phyloP scores from a whole-genome alignment of 1,140 invertebrate species.

The Drosophila murphyi region DNA sequence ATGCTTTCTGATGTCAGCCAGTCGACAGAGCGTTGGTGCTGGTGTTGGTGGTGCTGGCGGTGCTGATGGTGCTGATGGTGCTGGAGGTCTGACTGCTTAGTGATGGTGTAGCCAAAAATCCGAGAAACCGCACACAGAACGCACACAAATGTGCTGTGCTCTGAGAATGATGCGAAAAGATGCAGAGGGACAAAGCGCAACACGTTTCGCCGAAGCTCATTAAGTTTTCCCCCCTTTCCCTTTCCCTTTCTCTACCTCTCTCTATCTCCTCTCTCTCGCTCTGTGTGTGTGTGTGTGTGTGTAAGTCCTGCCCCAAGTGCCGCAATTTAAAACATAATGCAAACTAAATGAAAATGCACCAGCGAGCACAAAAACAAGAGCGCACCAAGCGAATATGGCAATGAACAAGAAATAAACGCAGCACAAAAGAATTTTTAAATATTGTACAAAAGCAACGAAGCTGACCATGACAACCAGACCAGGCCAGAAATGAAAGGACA shows the following conservation, averaged over 20 bases:
- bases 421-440: conserved; percentile 82
- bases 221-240: conserved; percentile 53
- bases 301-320: conserved; percentile 57
- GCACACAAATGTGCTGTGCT: background rate
- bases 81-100: background rate
- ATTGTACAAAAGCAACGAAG: conserved; percentile 62
- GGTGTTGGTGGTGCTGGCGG: conserved; percentile 1
- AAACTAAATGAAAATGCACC: conserved; percentile 81
- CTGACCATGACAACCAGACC: conserved; percentile 51
- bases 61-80: conserved; percentile 1
- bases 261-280: background rate
- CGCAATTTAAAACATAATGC: conserved; percentile 81
- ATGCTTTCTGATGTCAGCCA: conserved; percentile 18
- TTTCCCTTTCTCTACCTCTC: conserved; percentile 16
- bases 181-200: conserved; percentile 48
- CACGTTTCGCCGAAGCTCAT: conserved; percentile 67
- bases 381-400: background rate
- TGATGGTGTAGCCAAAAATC: conserved; percentile 10
- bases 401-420: conserved; percentile 22
- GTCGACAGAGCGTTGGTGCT: background rate
- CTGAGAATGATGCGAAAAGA: background rate
- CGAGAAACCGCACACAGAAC: conserved; percentile 13
- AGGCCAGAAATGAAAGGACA: conserved; percentile 16
- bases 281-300: conserved; percentile 34
- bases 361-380: conserved; percentile 31